Conservation (phyloP, 2,888 invertebrate genomes). For the Pseudanteris insignis region DNA sequence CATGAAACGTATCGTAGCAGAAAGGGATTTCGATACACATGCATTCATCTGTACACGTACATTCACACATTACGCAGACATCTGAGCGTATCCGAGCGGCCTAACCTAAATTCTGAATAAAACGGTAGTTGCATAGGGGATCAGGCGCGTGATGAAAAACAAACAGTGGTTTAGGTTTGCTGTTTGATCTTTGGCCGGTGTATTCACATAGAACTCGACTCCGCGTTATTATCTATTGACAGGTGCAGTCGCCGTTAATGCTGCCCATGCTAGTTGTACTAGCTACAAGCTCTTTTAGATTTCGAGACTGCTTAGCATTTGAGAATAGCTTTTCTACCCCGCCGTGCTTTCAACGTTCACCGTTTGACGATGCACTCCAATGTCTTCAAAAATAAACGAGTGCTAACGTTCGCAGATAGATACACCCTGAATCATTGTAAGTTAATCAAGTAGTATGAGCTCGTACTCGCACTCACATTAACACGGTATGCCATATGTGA, state of each 20-base stretch:
- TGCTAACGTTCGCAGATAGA: slow-evolving; percentile 6
- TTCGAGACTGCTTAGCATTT: slow-evolving; percentile 56
- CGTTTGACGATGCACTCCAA: slow-evolving; percentile 58
- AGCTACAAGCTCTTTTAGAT: slow-evolving; percentile 44
- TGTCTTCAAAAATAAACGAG: slow-evolving; percentile 46
- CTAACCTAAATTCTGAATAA: slow-evolving; percentile 66
- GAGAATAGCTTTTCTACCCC: slow-evolving; percentile 62
- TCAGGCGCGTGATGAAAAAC: slow-evolving; percentile 67
- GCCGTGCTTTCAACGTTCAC: slow-evolving; percentile 58
- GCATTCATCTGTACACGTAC: slow-evolving; percentile 41
- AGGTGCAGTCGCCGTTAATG: slow-evolving; percentile 49
- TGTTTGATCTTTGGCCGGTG: slow-evolving; percentile 66
- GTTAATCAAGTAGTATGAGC: slow-evolving; percentile 15
- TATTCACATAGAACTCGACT: slow-evolving; percentile 64
- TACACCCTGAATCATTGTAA: slow-evolving; percentile 19
- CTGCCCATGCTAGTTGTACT: slow-evolving; percentile 45
- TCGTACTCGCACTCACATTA: background rate
- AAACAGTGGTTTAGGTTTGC: slow-evolving; percentile 67
- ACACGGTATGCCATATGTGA: background rate
- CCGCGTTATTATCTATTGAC: slow-evolving; percentile 63
- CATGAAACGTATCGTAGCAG: slow-evolving; percentile 44
- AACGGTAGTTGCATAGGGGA: slow-evolving; percentile 65
- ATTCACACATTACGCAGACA: slow-evolving; percentile 39
- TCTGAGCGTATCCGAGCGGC: slow-evolving; percentile 47
- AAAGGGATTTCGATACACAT: slow-evolving; percentile 48